Percentiles rank a stretch among this genome's conserved stretches.
Conservation (phyloP, 2,888 invertebrate species). For the Limnephilus rhombicus region DNA sequence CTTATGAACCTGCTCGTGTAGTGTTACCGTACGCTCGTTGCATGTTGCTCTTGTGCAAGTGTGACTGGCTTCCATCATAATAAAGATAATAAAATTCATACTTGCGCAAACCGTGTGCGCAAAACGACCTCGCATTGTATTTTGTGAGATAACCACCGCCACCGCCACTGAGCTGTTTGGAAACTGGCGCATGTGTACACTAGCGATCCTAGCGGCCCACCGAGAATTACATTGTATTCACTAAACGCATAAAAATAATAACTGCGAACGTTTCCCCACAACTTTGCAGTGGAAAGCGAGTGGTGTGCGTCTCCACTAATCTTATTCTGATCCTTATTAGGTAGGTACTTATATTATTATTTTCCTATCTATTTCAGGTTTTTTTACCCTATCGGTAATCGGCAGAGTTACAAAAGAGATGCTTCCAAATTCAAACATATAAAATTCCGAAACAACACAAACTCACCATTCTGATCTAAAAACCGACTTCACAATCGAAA, state of each 20-base stretch:
- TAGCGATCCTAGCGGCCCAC: slow-evolving; percentile 47
- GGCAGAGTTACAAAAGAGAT: background rate
- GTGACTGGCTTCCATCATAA: slow-evolving; percentile 17
- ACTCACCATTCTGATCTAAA: background rate
- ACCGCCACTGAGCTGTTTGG: background rate
- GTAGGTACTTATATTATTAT: background rate
- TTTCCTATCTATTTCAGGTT: background rate
- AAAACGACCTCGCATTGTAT: slow-evolving; percentile 26
- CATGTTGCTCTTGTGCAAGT: slow-evolving; percentile 27
- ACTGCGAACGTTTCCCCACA: slow-evolving; percentile 36
- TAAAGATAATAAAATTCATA: slow-evolving; percentile 46
- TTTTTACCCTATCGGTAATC: slow-evolving; percentile 12
- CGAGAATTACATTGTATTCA: slow-evolving; percentile 45
- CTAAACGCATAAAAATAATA: slow-evolving; percentile 50
- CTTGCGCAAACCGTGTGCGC: slow-evolving; percentile 43
- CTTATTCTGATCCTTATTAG: slow-evolving; percentile 20
- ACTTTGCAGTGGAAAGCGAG: slow-evolving; percentile 33
- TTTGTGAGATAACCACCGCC: background rate
- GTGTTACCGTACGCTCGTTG: background rate
- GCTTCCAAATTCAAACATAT: background rate
- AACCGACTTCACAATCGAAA: background rate
- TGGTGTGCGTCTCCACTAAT: slow-evolving; percentile 54
- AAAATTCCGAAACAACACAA: background rate
- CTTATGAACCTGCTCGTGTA: background rate
- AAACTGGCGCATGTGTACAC: background rate